Base-by-base conservation (phyloP, 2,888 invertebrate genomes). In the Magallana nippona region DNA sequence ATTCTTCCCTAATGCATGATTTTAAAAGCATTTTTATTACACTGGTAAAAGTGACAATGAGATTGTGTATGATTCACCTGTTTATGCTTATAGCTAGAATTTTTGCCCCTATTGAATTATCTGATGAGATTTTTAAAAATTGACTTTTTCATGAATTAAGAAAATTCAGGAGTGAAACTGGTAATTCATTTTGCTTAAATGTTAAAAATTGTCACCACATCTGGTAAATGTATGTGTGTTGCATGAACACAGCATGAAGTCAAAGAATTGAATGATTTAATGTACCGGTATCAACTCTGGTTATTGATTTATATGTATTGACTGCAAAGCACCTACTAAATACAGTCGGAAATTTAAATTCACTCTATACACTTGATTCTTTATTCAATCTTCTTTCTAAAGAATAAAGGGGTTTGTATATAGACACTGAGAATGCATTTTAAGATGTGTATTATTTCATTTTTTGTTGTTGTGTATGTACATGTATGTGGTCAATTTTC, bases 381-480 rank as follows among this genome's bases (percentile, higher is more conserved):
- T 11, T 63, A 10, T 63, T 63, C 22, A 63, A 19, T 63, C 63
- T 27, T 13, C 27, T 27, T 63, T 15, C 44, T 44, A 63, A 63
- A 63, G 63, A 63, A 63, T 22, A 63, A 63, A 27, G 63, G 22
- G 63, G 63, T 63, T 63, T 63, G 63, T 63, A 63, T 63, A 19
- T 63, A 27, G 19, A 63, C 63, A 63, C 63, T 27, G 63, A 10
- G 13, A 22, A 27, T 13, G 10, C 22, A 13, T 19, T 19, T 62
- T 10, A 44, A 44, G 44, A 44, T 44, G 17, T 19, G 19, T 62
- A 22, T 60, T 15, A n/a, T 60, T 1, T 17, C n/a, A 19, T 2
- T 15, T 63, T 63, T 63, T 22, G 19, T 1, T 22, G 22, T 63
- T 22, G 27, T 63, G 17, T n/a, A n/a, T 60, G 19, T 17, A 60